Conservation (phyloP, 2,888 invertebrate species). For the Ichneumon xanthorius region DNA sequence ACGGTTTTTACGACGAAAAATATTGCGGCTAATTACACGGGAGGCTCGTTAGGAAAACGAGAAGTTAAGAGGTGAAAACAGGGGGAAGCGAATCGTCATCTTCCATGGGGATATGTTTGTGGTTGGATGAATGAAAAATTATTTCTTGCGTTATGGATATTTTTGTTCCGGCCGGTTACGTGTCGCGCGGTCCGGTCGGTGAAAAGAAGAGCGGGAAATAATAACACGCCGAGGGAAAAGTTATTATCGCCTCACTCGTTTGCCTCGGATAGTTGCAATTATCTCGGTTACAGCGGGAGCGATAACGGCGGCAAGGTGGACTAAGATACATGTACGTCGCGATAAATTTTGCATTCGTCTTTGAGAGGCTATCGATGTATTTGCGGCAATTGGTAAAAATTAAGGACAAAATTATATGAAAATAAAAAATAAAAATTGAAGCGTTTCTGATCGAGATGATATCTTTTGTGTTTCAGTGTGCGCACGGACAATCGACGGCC, state of each 20-base stretch:
- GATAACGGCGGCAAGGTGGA: constrained; percentile 15
- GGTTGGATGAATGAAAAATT: constrained; percentile 9
- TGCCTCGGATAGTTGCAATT: constrained; percentile 14
- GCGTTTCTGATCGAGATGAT: neutral
- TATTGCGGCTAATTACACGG: constrained; percentile 29
- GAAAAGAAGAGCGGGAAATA: constrained; percentile 13
- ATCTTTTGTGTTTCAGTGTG: neutral
- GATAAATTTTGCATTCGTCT: constrained; percentile 3
- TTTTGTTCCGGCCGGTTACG: constrained; percentile 2
- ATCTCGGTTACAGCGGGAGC: neutral
- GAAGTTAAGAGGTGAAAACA: neutral
- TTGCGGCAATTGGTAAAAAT: neutral
- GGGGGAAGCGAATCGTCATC: neutral
- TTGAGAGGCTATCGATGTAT: neutral
- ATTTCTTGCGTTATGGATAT: neutral
- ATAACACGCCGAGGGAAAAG: constrained; percentile 31
- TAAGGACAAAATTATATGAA: neutral
- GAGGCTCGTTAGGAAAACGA: constrained; percentile 33
- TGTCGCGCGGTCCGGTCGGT: neutral
- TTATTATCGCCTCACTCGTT: constrained; percentile 37
- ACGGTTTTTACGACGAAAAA: constrained; percentile 31
- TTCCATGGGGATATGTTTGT: neutral
- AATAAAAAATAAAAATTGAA: neutral
- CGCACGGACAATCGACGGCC: neutral
- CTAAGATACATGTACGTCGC: neutral